Evolutionary conservation across 1,140 invertebrate species (phyloP).

Genomic region (Drosophila saltans): DNA sequence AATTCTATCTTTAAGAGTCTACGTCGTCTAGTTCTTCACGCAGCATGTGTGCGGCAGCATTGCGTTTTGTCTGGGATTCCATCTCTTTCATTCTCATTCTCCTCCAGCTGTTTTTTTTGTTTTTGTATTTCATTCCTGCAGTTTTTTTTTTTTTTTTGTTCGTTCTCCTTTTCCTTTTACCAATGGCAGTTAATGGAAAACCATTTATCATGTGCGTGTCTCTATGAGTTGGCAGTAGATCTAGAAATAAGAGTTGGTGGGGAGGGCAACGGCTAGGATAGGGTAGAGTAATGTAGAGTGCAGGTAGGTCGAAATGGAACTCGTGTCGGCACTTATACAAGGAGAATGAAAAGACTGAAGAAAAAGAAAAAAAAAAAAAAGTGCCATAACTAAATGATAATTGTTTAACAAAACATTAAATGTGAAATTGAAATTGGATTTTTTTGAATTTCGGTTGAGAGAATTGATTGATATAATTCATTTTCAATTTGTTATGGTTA

Average conservation of each 20-base stretch:
- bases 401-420: constrained; percentile 49
- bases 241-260: background rate
- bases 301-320: constrained; percentile 6
- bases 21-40: background rate
- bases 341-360: constrained; percentile 15
- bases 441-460: constrained; percentile 8
- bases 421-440: constrained; percentile 20
- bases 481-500: constrained; percentile 4
- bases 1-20: background rate
- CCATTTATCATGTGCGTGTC: constrained; percentile 80
- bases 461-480: constrained; percentile 9
- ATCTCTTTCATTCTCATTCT: constrained; percentile 33
- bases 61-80: constrained; percentile 20
- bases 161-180: constrained; percentile 28
- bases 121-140: constrained; percentile 39
- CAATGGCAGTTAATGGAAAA: constrained; percentile 78
- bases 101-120: constrained; percentile 11
- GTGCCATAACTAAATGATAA: constrained; percentile 80
- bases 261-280: too few species aligned
- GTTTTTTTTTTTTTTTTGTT: constrained; percentile 35
- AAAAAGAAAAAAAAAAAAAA: constrained; percentile 51
- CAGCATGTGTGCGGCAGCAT: background rate
- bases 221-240: constrained; percentile 21
- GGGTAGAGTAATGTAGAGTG: too few species aligned
- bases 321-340: constrained; percentile 27